Base-by-base conservation (phyloP, 2,797 vertebrate genomes). In the Typhlichthys eigenmanni region DNA sequence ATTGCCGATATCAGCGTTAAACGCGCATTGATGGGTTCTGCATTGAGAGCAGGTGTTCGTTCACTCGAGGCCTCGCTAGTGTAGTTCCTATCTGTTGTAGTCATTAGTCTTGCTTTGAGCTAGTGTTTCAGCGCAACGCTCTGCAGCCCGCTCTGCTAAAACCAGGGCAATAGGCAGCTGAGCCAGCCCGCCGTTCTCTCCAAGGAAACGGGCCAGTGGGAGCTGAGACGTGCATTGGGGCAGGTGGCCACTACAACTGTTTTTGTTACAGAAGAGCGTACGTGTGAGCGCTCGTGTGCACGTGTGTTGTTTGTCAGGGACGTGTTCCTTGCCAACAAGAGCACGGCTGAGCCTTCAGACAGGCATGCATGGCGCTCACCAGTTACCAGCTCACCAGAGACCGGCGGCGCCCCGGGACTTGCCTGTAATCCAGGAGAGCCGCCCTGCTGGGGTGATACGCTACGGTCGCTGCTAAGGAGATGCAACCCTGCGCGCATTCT, bases 81-180 rank as follows among this genome's bases (percentile, higher is more conserved):
- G 70, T 68, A 64, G 76, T 72, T 71, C 54, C 68, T 68, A 72
- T 77, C 75, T 69, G 71, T 80, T 81, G 55, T 74, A 79, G 80
- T 87, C 80, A 81, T 85, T 86, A 81, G 76, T 81, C 69, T 75
- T 79, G 76, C 76, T 88, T 82, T 73, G 82, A 86, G 85, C 72
- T 59, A 45, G 19, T 24, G 13, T 55, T 48, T 61, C 45, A 65
- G 32, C n/a, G 68, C 62, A 73, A 72, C 56, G 59, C 74, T 76
- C 72, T 76, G 75, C 68, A 68, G 76, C 75, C 62, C 62, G 38
- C 74, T 78, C 60, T 62, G 60, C 55, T 61, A 65, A 74, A 86
- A 80, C 66, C 82, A 60, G 75, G 68, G 62, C 80, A 80, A 62
- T 51, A 16, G 63, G 47, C 61, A 84, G 62, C 8, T 14, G 49